phyloP scores from a whole-genome alignment of 2,888 invertebrate genomes.

The Rhopalosiphum nymphaeae region DNA sequence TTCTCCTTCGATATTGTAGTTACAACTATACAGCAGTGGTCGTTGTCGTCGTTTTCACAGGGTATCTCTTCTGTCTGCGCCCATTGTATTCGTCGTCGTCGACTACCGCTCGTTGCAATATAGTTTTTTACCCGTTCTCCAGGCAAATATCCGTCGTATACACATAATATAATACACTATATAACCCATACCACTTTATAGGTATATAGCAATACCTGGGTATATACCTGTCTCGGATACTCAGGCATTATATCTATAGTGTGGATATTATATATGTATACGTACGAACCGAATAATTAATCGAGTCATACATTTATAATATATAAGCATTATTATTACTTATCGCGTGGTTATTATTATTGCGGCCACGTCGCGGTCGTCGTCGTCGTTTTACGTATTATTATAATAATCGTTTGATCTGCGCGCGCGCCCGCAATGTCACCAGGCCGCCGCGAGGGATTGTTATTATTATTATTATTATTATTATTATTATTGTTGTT shows the following conservation, averaged over 20 bases:
- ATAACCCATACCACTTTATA: background rate
- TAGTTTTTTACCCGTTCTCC: background rate
- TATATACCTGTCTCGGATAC: background rate
- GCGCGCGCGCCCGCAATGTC: constrained; percentile 50
- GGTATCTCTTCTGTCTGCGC: constrained; percentile 18
- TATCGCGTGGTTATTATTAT: constrained; percentile 27
- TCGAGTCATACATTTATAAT: constrained; percentile 11
- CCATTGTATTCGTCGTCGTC: constrained; percentile 30
- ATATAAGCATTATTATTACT: background rate
- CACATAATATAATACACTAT: background rate
- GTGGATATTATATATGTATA: background rate
- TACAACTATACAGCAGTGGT: background rate
- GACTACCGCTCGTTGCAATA: background rate
- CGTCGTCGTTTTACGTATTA: constrained; percentile 24
- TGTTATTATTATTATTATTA: constrained; percentile 42
- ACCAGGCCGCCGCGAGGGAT: constrained; percentile 47
- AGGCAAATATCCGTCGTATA: background rate
- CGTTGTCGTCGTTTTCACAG: constrained; percentile 50
- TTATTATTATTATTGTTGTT: constrained; percentile 45
- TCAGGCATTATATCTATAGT: background rate
- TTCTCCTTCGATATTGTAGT: background rate
- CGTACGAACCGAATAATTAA: constrained; percentile 46
- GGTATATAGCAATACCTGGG: background rate
- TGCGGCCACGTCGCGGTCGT: constrained; percentile 45
- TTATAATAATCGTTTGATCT: constrained; percentile 54